Evolutionary conservation across 2,797 vertebrate genomes (phyloP).

Genomic region (Astyanax mexicanus): DNA sequence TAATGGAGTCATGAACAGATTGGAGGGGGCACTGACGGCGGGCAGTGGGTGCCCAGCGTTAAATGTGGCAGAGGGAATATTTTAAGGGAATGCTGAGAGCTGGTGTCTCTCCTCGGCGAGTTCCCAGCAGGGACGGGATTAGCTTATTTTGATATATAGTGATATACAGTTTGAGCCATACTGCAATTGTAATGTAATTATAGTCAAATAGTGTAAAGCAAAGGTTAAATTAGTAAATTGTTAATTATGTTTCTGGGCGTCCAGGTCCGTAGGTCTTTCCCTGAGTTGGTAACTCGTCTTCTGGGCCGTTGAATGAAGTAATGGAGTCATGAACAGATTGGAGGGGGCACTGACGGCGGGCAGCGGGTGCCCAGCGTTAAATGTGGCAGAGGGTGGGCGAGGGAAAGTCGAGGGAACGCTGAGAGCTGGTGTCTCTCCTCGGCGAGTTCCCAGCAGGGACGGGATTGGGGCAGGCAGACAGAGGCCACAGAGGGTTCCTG

Average conservation of each 20-base stretch:
- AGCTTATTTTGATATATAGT: no score
- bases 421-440: not conserved
- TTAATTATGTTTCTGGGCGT: no score
- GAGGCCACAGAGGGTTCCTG: constrained; percentile 62
- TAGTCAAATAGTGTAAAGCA: no score
- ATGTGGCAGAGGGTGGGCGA: constrained; percentile 71
- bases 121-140: constrained; percentile 22
- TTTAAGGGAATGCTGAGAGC: no score
- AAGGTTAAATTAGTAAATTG: no score
- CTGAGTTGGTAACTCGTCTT: constrained; percentile 70
- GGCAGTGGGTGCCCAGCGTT: constrained; percentile 70
- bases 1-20: constrained; percentile 71
- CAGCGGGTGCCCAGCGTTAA: constrained; percentile 71
- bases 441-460: constrained; percentile 13
- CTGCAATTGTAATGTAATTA: no score
- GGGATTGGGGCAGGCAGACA: not conserved
- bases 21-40: constrained; percentile 57
- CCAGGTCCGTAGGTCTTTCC: constrained; percentile 59
- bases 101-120: not conserved
- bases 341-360: no score
- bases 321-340: constrained; percentile 71
- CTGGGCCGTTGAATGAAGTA: constrained; percentile 71
- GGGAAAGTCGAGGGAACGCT: constrained; percentile 48
- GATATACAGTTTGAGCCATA: no score
- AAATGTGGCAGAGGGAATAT: constrained; percentile 70